Percentiles rank a stretch among this genome's conserved stretches.
phyloP scores from a whole-genome alignment of 2,113 vertebrate genomes.

The Gambusia affinis region DNA sequence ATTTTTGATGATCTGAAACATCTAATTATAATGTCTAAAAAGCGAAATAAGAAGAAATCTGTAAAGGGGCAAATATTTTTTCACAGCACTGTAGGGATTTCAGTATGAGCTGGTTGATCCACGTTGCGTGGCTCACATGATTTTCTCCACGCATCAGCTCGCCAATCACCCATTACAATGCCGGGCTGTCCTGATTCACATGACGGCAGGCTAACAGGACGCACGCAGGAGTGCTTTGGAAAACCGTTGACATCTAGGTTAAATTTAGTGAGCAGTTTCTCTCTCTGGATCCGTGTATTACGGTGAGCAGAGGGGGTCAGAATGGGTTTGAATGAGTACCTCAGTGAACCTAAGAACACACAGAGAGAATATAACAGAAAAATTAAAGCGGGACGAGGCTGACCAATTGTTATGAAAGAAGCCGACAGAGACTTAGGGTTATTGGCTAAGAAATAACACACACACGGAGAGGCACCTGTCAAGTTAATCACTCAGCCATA shows the following conservation, averaged over 20 bases:
- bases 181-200: constrained; percentile 71
- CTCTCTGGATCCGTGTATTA: constrained; percentile 42
- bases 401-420: constrained; percentile 19
- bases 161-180: constrained; percentile 72
- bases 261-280: constrained; percentile 73
- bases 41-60: too few relatives aligned
- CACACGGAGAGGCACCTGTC: constrained; percentile 65
- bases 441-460: constrained; percentile 25
- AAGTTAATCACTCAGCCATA: constrained; percentile 83
- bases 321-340: constrained; percentile 31
- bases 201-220: constrained; percentile 62
- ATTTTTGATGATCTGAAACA: too few relatives aligned
- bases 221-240: constrained; percentile 48
- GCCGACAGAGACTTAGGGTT: constrained; percentile 21
- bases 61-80: background rate
- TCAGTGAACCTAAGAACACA: constrained; percentile 37
- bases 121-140: constrained; percentile 67
- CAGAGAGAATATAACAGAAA: background rate
- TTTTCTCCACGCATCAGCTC: constrained; percentile 62
- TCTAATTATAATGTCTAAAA: too few relatives aligned
- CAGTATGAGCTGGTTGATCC: constrained; percentile 53
- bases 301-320: constrained; percentile 29
- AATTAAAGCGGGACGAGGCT: constrained; percentile 8
- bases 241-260: constrained; percentile 70
- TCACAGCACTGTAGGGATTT: constrained; percentile 41